These are phyloP conservation scores for Valencia hispanica DNA, from an alignment of 2,797 vertebrate species.

Conservation along the genomic window DNA sequence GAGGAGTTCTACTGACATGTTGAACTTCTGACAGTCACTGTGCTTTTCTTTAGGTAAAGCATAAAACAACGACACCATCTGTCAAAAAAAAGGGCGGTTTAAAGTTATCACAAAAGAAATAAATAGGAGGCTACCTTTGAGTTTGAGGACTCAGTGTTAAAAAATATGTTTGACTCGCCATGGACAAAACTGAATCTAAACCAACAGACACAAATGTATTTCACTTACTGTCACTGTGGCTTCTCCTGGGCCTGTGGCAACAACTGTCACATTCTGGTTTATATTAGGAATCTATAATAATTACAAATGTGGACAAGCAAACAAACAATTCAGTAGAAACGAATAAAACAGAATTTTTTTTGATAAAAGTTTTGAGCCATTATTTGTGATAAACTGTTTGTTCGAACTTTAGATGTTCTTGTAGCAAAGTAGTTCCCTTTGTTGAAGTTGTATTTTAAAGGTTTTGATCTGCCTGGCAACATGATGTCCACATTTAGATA, in stretches of 20 bases:
- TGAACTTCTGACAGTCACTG: constrained; percentile 79
- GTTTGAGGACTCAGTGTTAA: not conserved
- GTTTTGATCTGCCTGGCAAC: constrained; percentile 68
- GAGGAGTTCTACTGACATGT: constrained; percentile 70
- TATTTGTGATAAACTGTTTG: not conserved
- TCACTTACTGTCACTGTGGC: constrained; percentile 51
- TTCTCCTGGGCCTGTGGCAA: constrained; percentile 46
- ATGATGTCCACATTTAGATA: constrained; percentile 82
- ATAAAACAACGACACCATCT: constrained; percentile 85
- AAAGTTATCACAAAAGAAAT: not conserved
- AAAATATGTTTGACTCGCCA: not conserved
- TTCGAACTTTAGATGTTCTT: constrained; percentile 78
- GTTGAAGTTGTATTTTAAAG: constrained; percentile 61
- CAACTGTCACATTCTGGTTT: constrained; percentile 46
- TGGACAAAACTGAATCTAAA: not conserved
- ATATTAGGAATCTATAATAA: constrained; percentile 41
- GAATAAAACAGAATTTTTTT: no score
- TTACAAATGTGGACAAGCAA: constrained; percentile 3
- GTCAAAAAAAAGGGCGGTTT: not conserved
- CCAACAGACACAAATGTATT: not conserved
- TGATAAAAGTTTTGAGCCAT: not conserved
- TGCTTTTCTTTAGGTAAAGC: constrained; percentile 70
- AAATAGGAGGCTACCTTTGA: not conserved
- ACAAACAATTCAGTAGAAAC: not conserved
- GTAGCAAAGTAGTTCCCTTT: constrained; percentile 60